Evolutionary conservation across 1,140 invertebrate genomes (phyloP), one percentile per base, ranked within the genome.

Genomic region (Hyposmocoma kahamanoa): DNA sequence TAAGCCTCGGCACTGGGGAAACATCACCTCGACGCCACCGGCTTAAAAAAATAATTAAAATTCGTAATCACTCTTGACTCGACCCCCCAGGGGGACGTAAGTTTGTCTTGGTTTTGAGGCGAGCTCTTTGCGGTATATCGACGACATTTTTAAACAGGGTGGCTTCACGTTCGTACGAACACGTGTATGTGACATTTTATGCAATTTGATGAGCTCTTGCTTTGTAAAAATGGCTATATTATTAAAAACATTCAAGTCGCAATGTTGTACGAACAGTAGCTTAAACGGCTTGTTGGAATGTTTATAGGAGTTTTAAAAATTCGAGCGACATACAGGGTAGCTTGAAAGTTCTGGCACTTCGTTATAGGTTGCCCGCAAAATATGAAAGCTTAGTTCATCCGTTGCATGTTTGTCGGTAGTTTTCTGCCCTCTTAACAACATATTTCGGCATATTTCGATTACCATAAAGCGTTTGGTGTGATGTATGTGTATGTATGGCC

Each of bases 1-100:
- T 83, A 83, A 83, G 82, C 74, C 70, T 59, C 70, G 63, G 63
- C 59, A 62, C 59, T 66, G 72, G 75, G 81, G 79, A 78, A 83
- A 73, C 81, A 81, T 83, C 82, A 85, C 82, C 82, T 85, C 78
- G 63, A 64, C 65, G 76, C 78, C 72, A 80, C 76, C 69, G 82
- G 77, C 82, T 85, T 85, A 85, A 82, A 85, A 85, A 85, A 85
- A 85, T 85, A 85, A 85, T 85, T 85, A 85, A 85, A 85, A 85
- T 85, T 83, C 76, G 79, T 85, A 85, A 85, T 85, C 78, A 85
- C 79, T 83, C 79, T 82, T 83, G 82, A 85, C 71, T 85, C 71
- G 67, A 59, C 63, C 68, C 70, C 69, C 57, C 53, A 61, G 68
- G 77, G 72, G 67, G 48, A 41, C 57, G 54, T 57, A 50, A 59